Evolutionary conservation across 2,797 vertebrate species (phyloP), one percentile per base, ranked within the genome.

Genomic region (Pangasius krempfi): DNA sequence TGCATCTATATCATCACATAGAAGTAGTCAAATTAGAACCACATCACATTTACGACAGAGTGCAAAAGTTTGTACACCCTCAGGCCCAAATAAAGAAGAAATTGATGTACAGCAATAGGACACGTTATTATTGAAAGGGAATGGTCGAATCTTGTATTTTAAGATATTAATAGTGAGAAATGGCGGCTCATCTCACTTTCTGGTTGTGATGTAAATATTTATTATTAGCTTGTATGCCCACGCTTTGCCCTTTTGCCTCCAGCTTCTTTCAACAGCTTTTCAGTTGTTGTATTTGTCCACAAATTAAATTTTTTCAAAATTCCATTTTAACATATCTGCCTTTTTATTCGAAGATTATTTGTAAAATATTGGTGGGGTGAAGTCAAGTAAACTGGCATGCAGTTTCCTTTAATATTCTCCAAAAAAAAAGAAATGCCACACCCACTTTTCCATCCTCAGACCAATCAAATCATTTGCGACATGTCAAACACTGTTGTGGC

Each of bases 21-120:
- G 47, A 78, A 54, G 14, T 30, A 30, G 27, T 52, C 30, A 81
- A 5, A 40, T 37, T 60, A 60, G 22, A 82, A 14, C 4, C 12
- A 16, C 12, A 25, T 82, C 20, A 16, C 5, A 14, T 60, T 50
- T 47, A 66, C 8, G 66, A 33, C 20, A 2, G 44, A 50, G 81
- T 84, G 81, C 60, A 84, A 84, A 84, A 66, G 62, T 84, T 66
- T 84, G 44, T 84, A 30, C 40, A 20, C 40, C 81, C 79, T 4
- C 40, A n/a, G 4, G 40, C 8, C 12, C 40, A 30, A 30, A 84
- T 18, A 4, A 62, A 60, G 16, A 54, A 79, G 50, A 72, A 44
- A 44, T 30, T 78, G 0, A 81, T 60, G 13, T n/a, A 64, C 44
- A 22, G 60, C 81, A 66, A 30, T 30, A 84, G 12, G 13, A 18